Evolutionary conservation across 2,797 vertebrate genomes (phyloP).

Genomic region (Coregonus suidteri): DNA sequence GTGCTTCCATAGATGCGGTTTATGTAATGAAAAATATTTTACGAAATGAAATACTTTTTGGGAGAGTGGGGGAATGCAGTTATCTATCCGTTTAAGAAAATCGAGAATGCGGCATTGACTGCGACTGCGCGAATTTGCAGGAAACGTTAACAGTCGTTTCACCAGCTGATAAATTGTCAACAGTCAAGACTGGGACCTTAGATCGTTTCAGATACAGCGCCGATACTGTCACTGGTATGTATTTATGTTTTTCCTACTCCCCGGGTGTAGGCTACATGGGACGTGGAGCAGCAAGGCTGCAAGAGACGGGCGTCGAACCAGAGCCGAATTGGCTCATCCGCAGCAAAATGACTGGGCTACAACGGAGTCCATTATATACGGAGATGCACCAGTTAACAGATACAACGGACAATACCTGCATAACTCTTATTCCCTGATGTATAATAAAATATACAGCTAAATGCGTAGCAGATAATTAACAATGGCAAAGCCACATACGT

Average conservation of each 20-base stretch:
- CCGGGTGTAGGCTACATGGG: neutral
- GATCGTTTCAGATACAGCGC: constrained; percentile 32
- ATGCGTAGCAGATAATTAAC: neutral
- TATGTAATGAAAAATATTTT: neutral
- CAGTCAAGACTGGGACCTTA: constrained; percentile 37
- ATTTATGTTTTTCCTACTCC: neutral
- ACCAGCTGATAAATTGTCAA: constrained; percentile 78
- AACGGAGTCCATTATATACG: constrained; percentile 35
- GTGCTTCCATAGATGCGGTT: neutral
- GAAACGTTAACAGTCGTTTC: constrained; percentile 65
- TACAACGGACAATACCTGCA: neutral
- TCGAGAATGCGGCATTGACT: constrained; percentile 58
- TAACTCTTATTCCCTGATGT: neutral
- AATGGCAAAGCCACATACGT: neutral
- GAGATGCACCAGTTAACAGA: neutral
- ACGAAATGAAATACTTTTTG: neutral
- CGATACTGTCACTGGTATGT: constrained; percentile 56
- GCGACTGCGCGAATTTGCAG: constrained; percentile 71
- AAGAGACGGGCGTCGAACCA: constrained; percentile 30
- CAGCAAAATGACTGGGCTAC: constrained; percentile 18
- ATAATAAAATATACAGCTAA: neutral
- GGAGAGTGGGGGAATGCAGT: neutral
- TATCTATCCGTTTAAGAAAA: neutral
- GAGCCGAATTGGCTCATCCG: constrained; percentile 19
- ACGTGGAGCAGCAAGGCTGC: neutral